Evolutionary conservation across 2,113 vertebrate genomes (phyloP).

Genomic region (Rhagologus leucostigma): DNA sequence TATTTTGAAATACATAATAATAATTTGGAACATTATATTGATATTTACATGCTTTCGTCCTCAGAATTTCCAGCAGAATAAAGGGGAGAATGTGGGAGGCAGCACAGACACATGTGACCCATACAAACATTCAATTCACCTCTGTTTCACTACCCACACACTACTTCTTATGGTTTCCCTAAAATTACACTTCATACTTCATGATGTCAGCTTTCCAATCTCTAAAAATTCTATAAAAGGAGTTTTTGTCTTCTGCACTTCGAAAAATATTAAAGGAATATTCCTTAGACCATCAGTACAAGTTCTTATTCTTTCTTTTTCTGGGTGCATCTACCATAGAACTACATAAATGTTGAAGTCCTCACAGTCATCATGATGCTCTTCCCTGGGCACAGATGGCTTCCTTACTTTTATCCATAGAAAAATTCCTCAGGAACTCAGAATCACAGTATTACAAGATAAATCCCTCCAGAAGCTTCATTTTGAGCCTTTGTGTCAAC

Average conservation of each 20-base stretch:
- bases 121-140: background rate
- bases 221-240: background rate
- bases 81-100: background rate
- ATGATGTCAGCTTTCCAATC: background rate
- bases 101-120: background rate
- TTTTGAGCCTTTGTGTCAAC: background rate
- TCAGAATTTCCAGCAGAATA: background rate
- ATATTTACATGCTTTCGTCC: background rate
- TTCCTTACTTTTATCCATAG: background rate
- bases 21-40: background rate
- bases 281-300: background rate
- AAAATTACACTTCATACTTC: background rate
- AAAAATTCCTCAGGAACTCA: background rate
- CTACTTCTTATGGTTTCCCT: background rate
- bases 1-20: background rate
- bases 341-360: background rate
- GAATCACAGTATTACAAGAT: background rate
- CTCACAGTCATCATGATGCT: rapidly evolving
- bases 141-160: background rate
- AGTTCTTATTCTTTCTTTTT: background rate
- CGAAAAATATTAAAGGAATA: background rate
- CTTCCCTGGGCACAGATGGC: background rate
- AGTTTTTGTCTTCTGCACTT: background rate
- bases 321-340: background rate
- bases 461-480: background rate